These are phyloP conservation scores for Xenopus petersii DNA, from an alignment of 2,797 vertebrate genomes.

Conservation along the genomic window DNA sequence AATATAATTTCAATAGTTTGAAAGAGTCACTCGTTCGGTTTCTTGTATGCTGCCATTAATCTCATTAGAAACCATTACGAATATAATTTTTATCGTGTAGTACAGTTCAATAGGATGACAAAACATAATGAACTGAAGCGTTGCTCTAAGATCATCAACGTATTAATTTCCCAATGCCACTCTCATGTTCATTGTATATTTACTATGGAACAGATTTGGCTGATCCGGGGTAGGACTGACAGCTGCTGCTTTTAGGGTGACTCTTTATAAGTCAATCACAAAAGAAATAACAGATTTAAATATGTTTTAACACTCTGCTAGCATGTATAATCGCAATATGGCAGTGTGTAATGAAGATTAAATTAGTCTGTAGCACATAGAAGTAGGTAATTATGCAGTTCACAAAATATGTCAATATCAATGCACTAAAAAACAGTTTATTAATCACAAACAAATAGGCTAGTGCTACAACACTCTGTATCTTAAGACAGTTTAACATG, in stretches of 20 bases:
- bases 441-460: no score
- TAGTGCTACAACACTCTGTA: no score
- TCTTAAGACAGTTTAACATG: no score
- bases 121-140: slow-evolving; percentile 83
- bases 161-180: slow-evolving; percentile 86
- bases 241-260: slow-evolving; percentile 73
- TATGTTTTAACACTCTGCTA: slow-evolving; percentile 76
- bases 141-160: slow-evolving; percentile 74
- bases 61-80: slow-evolving; percentile 97
- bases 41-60: slow-evolving; percentile 90
- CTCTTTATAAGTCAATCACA: slow-evolving; percentile 74
- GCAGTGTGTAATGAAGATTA: slow-evolving; percentile 76
- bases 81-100: slow-evolving; percentile 98
- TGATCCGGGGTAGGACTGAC: slow-evolving; percentile 75
- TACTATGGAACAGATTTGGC: slow-evolving; percentile 67
- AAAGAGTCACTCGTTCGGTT: slow-evolving; percentile 78
- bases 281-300: slow-evolving; percentile 74
- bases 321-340: slow-evolving; percentile 81
- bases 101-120: slow-evolving; percentile 87
- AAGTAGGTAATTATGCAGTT: slow-evolving; percentile 59
- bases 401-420: slow-evolving; percentile 48
- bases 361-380: slow-evolving; percentile 70
- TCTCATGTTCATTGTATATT: slow-evolving; percentile 52
- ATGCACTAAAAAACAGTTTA: not conserved
- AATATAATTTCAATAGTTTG: slow-evolving; percentile 90